phyloP scores from a whole-genome alignment of 2,888 invertebrate species.

The Ectemnius continuus region DNA sequence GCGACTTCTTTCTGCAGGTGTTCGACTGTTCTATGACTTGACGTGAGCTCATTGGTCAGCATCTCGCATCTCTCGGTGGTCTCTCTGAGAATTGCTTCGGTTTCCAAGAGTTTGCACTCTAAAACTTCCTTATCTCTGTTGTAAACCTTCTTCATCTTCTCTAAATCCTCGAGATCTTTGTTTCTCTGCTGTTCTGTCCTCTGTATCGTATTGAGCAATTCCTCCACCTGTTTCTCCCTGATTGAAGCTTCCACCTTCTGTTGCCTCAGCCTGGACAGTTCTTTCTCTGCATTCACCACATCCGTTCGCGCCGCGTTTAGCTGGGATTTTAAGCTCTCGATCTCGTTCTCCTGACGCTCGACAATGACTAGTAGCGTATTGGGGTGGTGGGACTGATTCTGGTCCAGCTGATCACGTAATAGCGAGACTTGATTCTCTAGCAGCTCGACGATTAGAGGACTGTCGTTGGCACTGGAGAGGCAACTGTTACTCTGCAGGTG shows the following conservation, averaged over 20 bases:
- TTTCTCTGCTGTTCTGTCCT: constrained; percentile 88
- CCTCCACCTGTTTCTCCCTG: constrained; percentile 88
- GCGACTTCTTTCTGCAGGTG: constrained; percentile 85
- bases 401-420: constrained; percentile 68
- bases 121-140: constrained; percentile 84
- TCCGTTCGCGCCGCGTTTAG: constrained; percentile 83
- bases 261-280: constrained; percentile 85
- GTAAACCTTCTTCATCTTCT: constrained; percentile 82
- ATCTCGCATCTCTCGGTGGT: constrained; percentile 84
- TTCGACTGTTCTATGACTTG: constrained; percentile 83
- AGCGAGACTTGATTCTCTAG: constrained; percentile 71
- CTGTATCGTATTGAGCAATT: constrained; percentile 86
- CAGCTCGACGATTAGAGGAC: constrained; percentile 72
- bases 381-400: constrained; percentile 71
- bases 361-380: constrained; percentile 77
- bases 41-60: constrained; percentile 83
- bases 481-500: constrained; percentile 65
- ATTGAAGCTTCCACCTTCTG: constrained; percentile 85
- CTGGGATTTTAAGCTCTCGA: constrained; percentile 86
- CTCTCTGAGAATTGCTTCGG: constrained; percentile 84
- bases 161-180: constrained; percentile 84
- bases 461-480: constrained; percentile 70
- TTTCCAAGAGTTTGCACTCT: constrained; percentile 84
- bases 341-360: constrained; percentile 84
- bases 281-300: constrained; percentile 84